phyloP scores from a whole-genome alignment of 1,140 invertebrate genomes.

The Mylabris phalerata region DNA sequence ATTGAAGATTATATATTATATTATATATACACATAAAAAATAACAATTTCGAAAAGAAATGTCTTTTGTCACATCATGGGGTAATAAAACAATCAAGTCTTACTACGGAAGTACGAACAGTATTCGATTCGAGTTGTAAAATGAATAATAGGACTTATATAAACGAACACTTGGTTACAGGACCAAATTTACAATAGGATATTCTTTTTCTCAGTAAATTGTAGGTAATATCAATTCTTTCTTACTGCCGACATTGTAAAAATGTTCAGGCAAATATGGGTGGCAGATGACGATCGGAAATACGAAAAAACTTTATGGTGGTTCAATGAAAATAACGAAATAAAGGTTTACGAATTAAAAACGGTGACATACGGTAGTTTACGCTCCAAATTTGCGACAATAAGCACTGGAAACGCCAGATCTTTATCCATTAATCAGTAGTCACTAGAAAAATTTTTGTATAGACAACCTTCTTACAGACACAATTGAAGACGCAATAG shows the following conservation, averaged over 20 bases:
- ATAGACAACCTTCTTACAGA: too few species aligned
- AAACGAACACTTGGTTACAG: constrained; percentile 37
- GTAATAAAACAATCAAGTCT: constrained; percentile 31
- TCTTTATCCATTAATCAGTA: constrained; percentile 27
- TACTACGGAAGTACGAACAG: constrained; percentile 33
- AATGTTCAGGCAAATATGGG: background rate
- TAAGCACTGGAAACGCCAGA: constrained; percentile 30
- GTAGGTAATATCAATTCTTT: constrained; percentile 29
- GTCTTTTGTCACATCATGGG: constrained; percentile 34
- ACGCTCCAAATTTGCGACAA: constrained; percentile 25
- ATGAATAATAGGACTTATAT: constrained; percentile 22
- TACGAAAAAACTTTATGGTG: too few species aligned
- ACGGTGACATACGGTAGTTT: constrained; percentile 28
- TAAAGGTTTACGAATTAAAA: too few species aligned
- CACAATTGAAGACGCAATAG: background rate
- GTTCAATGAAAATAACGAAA: too few species aligned
- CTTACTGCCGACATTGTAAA: background rate
- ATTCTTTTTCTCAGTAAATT: constrained; percentile 38
- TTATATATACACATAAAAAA: too few species aligned
- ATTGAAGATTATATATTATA: constrained; percentile 3
- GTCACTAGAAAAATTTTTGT: background rate
- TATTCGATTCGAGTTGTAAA: constrained; percentile 32
- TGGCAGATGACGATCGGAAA: too few species aligned
- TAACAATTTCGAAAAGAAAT: background rate
- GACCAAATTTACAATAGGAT: constrained; percentile 35